Base-by-base conservation (phyloP, 2,113 vertebrate species). In the Xenus cinereus region DNA sequence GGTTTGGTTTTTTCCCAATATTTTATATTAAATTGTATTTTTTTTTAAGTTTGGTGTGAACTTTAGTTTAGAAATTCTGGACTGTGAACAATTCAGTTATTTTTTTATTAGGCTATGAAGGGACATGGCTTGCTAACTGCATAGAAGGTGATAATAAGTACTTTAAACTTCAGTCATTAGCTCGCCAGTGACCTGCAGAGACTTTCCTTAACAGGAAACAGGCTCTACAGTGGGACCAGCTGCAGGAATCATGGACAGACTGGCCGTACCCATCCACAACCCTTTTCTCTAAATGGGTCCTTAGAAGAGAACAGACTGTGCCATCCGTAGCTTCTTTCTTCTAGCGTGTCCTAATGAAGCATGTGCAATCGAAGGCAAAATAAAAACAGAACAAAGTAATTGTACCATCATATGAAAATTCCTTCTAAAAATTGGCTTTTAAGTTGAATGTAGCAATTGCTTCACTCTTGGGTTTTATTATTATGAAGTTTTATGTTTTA, bases 11-110 rank as follows among this genome's bases (percentile, higher is more conserved):
- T 87, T 60, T n/a, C 4, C 37, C 45, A 45, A 37, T 68, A 35
- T 79, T 89, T 96, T 91, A 6, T 90, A 89, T 73, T 74, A 88
- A 93, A 64, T n/a, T 75, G 46, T 95, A 94, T 96, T 97, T 97
- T 95, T 95, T 97, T 82, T 90, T 26, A 89, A 87, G n/a, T 81
- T 89, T 89, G 69, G 64, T 57, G 37, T 84, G 79, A 63, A 53
- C 14, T 75, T 80, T 20, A 81, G 57, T 85, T 93, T 90, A 94
- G 78, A 90, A 77, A 74, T 69, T 35, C 82, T 3, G 4, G 27
- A 43, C 62, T 84, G 92, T 69, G 46, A 87, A 71, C 54, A 82
- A 39, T 45, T 92, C 5, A 4, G 57, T 80, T 81, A 24, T 39
- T 89, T 66, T 92, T 82, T 78, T 89, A 41, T 56, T 92, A 74